Evolutionary conservation across 2,797 vertebrate genomes (phyloP).

Genomic region (Rallus crepitans): DNA sequence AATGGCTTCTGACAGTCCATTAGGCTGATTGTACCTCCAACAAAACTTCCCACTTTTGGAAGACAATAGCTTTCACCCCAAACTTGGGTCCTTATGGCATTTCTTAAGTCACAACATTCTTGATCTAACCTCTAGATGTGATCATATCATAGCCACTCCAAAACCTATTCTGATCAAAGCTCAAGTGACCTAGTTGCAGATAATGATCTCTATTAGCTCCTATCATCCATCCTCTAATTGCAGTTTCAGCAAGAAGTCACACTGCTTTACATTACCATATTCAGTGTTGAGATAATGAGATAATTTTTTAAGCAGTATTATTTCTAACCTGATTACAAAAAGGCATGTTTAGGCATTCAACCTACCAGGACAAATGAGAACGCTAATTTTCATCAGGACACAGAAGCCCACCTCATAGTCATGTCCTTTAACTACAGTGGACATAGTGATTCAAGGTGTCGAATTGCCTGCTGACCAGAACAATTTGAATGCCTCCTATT

Average conservation of each 20-base stretch:
- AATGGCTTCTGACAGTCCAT: neutral
- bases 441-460: neutral
- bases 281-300: neutral
- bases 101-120: neutral
- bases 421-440: neutral
- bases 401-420: neutral
- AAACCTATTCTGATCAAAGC: neutral
- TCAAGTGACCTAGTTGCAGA: neutral
- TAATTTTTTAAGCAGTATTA: neutral
- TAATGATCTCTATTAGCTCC: too few species aligned
- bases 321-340: neutral
- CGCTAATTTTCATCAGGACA: neutral
- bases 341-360: neutral
- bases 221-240: neutral
- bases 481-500: neutral
- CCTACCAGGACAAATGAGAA: neutral
- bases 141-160: neutral
- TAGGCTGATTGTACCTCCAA: rapidly evolving
- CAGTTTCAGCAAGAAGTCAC: neutral
- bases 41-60: neutral
- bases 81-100: rapidly evolving
- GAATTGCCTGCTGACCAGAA: neutral
- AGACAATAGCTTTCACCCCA: neutral
- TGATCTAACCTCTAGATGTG: neutral
- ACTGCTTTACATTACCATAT: neutral